Conservation (phyloP, 2,888 invertebrate species). For the Pyrrhopygopsis socrates region DNA sequence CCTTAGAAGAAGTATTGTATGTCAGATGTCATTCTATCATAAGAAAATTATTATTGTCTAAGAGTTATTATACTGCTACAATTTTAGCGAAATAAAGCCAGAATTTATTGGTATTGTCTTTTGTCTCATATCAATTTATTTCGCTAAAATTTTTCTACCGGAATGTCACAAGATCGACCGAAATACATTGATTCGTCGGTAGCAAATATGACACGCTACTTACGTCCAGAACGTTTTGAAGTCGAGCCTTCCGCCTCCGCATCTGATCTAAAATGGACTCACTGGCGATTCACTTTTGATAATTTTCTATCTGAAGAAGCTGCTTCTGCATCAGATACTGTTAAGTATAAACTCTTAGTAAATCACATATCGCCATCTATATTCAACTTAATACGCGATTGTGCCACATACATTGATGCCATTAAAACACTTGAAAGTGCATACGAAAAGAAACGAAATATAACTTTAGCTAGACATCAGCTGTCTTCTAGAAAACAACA, state of each 20-base stretch:
- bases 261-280: neutral
- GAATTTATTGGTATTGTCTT: too few relatives aligned
- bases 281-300: neutral
- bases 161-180: neutral
- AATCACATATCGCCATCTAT: neutral
- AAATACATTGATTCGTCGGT: neutral
- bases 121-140: neutral
- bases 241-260: neutral
- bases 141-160: neutral
- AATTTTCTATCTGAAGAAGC: neutral
- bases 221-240: neutral
- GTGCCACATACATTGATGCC: neutral
- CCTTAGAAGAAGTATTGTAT: too few relatives aligned
- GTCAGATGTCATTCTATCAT: too few relatives aligned
- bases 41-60: too few relatives aligned
- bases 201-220: neutral
- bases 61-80: too few relatives aligned
- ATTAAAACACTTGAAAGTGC: neutral
- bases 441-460: neutral
- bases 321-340: neutral
- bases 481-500: neutral
- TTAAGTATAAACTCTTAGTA: constrained; percentile 7
- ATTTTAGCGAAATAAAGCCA: too few relatives aligned
- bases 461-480: neutral
- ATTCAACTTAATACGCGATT: neutral